Conservation (phyloP, 2,797 vertebrate species). For the Spondyliosoma cantharus region DNA sequence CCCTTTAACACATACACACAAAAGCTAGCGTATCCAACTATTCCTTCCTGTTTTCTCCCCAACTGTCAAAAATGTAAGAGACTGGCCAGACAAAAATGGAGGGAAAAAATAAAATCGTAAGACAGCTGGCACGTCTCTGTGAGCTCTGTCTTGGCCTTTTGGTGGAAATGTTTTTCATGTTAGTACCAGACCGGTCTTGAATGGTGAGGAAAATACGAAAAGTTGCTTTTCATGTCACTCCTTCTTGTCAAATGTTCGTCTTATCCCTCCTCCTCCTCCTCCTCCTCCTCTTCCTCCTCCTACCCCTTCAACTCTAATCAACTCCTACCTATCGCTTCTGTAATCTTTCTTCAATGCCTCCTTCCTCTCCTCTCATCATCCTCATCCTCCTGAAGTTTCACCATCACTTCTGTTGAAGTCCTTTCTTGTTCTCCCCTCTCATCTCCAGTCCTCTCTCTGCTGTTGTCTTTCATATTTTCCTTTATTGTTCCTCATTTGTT, state of each 20-base stretch:
- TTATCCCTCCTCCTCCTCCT: not conserved
- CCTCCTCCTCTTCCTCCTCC: not conserved
- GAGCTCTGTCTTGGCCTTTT: not conserved
- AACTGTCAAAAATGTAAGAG: not conserved
- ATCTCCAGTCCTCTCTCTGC: not conserved
- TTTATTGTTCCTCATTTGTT: not conserved
- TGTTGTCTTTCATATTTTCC: not conserved
- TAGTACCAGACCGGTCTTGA: not conserved
- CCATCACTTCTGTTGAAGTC: not conserved
- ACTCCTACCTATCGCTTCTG: not conserved
- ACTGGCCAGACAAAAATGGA: not conserved
- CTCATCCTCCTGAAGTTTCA: not conserved
- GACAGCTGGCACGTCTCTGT: not conserved
- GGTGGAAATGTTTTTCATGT: not conserved
- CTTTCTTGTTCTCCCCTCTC: not conserved
- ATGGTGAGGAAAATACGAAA: not conserved
- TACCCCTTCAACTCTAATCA: not conserved
- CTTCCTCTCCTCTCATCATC: slow-evolving; percentile 7
- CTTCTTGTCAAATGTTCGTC: slow-evolving; percentile 2
- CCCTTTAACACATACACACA: no score
- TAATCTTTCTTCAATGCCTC: not conserved
- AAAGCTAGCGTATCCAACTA: no score
- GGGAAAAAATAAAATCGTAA: not conserved
- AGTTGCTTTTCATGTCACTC: not conserved
- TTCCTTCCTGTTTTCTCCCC: not conserved